Evolutionary conservation across 2,888 invertebrate genomes (phyloP).

Genomic region (Melinaea marsaeus): DNA sequence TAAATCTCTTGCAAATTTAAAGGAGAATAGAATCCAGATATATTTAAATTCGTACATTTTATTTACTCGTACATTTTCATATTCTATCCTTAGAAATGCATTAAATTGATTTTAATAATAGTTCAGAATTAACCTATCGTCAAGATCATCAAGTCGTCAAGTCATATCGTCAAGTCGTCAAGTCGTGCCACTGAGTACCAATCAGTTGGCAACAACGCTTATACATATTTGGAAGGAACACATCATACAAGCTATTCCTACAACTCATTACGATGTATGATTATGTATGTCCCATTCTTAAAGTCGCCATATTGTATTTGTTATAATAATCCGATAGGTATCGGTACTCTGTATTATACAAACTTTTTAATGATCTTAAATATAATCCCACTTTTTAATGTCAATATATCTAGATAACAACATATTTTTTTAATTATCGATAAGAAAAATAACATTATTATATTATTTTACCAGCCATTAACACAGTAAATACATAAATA

Average conservation of each 20-base stretch:
- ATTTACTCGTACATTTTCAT: no score
- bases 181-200: not conserved
- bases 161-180: no score
- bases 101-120: not conserved
- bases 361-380: no score
- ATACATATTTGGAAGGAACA: slow-evolving; percentile 11
- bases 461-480: not conserved
- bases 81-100: not conserved
- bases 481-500: not conserved
- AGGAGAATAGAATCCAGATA: no score
- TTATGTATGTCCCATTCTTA: slow-evolving; percentile 13
- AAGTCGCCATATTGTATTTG: not conserved
- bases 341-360: no score
- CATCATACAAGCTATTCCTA: slow-evolving; percentile 16
- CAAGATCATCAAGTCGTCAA: not conserved
- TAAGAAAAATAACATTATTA: no score
- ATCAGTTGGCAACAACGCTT: slow-evolving; percentile 4
- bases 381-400: no score
- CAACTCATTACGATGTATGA: slow-evolving; percentile 9
- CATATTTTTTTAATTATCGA: no score
- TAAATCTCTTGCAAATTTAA: no score
- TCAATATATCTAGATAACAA: no score
- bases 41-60: no score
- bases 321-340: no score
- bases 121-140: not conserved